Base-by-base conservation (phyloP, 30 jellyfish, hydroid and myxozoan species). In the Catostylus mosaicus region DNA sequence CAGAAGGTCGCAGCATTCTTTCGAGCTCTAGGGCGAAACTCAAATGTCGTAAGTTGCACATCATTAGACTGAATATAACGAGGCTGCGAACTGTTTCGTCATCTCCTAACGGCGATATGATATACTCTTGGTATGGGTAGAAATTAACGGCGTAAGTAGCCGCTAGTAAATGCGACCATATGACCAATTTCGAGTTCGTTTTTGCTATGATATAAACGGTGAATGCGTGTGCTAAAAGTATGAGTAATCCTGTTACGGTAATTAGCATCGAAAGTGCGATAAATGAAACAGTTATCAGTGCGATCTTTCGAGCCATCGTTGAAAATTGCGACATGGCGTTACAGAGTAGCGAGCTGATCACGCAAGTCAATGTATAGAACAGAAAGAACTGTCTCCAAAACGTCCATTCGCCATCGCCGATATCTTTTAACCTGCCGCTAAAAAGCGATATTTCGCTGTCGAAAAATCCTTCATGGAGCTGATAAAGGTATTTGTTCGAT, bases 381-480 rank as follows among this genome's bases (percentile, higher is more conserved):
- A 37, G 1, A 86, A 82, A 82, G 62, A 82, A 82, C 72, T 73
- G 88, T 34, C 94, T 51, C 94, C 94, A 84, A 32, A 84, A 84
- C 23, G 96, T 76, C 96, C 96, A 86, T 67, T 86, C 96, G 30
- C 86, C 86, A 38, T 86, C 89, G 20, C 83, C 48, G 3, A 86
- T 54, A 37, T 86, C 96, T 52, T 86, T 86, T 19, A 65, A 14
- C 19, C 95, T 48, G 54, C 88, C 95, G 47, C 59, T 57, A 31
- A 82, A 71, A 4, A 82, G 79, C 30, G 86, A 74, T 45, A 29
- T 76, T 24, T 82, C 83, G 63, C 64, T 52, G 82, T 71, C 86
- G 80, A 82, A 82, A 35, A 82, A 82, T 23, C 54, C 92, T 40
- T 63, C 72, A 48, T 82, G 92, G 7, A 82, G 52, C 40, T 82